Evolutionary conservation across 2,113 vertebrate genomes (phyloP), one percentile per base, ranked within the genome.

Genomic region (Tupaia chinensis): DNA sequence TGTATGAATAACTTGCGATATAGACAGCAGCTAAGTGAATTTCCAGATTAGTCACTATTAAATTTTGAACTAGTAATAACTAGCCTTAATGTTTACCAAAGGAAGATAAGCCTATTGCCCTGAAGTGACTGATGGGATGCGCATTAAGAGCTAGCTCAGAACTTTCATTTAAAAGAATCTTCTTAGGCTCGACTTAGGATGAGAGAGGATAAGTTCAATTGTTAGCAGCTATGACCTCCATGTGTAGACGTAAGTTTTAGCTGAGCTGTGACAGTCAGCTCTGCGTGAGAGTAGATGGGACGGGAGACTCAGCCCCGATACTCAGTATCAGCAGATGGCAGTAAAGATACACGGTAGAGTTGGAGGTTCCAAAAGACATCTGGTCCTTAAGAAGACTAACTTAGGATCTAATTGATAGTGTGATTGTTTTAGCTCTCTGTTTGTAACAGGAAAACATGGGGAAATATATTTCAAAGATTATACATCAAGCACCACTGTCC

Each of bases 261-360:
- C 1, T 80, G 93, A 96, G 56, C 73, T 79, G n/a, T 61, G 91
- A 88, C 9, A 65, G 53, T 19, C 69, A 79, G 19, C 72, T 85
- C 86, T 96, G 11, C 10, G 13, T 56, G 56, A 79, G 61, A 93
- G 86, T 19, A 5, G 53, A 60, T 83, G 68, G 60, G 14, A 29
- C 19, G n/a, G 20, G 81, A 93, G 82, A 70, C 81, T 60, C 23
- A 2, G 82, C 73, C 53, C 65, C 32, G 9, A 0, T 12, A 23
- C 34, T 60, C 20, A 54, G 10, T 8, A 66, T 94, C 99, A 99
- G 99, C 98, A 99, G 99, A 98, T 99, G 99, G 99, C 99, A 99
- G 99, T 99, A 99, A 99, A 99, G 98, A 98, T 98, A 98, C 99
- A 97, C 72, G 93, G 14, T 34, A 98, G 97, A 97, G 96, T n/a